Percentiles rank a stretch among this genome's conserved stretches.
Evolutionary conservation across 2,797 vertebrate species (phyloP).

Genomic region (Pagetopsis macropterus): DNA sequence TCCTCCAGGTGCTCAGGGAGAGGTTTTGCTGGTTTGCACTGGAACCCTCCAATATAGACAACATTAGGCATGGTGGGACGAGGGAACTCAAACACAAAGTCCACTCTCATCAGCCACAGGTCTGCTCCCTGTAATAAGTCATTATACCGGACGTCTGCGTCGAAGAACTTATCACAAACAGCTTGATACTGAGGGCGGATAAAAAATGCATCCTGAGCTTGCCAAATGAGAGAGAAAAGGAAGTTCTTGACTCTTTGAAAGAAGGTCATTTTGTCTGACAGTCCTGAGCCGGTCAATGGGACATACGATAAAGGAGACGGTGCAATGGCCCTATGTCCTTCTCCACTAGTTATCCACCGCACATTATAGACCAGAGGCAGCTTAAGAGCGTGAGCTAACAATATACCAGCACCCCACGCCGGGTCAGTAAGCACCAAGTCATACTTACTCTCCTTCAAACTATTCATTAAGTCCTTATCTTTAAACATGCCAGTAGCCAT

Average conservation of each 20-base stretch:
- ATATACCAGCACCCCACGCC: conserved; percentile 60
- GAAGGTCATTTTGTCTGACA: conserved; percentile 67
- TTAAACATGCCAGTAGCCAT: conserved; percentile 59
- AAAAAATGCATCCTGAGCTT: conserved; percentile 26
- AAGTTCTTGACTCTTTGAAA: conserved; percentile 58
- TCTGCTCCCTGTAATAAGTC: conserved; percentile 74
- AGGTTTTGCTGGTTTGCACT: conserved; percentile 75
- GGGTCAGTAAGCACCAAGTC: conserved; percentile 75
- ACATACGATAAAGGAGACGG: conserved; percentile 69
- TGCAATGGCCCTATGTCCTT: conserved; percentile 62
- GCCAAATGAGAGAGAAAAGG: conserved; percentile 34
- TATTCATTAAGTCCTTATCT: conserved; percentile 58
- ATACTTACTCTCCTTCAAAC: conserved; percentile 55
- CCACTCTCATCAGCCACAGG: conserved; percentile 81
- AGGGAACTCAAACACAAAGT: conserved; percentile 83
- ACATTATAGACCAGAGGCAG: conserved; percentile 70
- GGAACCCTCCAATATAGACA: conserved; percentile 81
- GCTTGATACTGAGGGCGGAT: conserved; percentile 61
- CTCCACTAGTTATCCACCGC: conserved; percentile 55
- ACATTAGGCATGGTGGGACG: conserved; percentile 85
- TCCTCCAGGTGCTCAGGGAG: conserved; percentile 77
- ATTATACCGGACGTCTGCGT: conserved; percentile 61
- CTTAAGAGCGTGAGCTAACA: conserved; percentile 73
- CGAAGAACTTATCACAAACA: conserved; percentile 67
- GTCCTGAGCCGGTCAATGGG: conserved; percentile 53